phyloP scores from a whole-genome alignment of 1,140 invertebrate genomes.

The Polypedilum pembai region DNA sequence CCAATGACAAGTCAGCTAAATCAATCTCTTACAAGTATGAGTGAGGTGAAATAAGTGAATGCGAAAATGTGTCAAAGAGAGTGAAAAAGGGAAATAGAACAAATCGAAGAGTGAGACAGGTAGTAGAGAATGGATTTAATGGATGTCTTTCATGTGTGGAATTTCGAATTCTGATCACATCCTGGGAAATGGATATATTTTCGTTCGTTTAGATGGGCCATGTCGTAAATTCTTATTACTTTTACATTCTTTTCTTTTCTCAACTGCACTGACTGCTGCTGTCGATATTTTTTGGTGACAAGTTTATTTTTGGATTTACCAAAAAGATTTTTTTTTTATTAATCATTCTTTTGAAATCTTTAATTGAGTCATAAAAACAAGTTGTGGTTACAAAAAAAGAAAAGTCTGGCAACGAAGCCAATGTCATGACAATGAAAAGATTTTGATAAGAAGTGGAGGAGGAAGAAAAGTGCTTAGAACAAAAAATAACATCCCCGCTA shows the following conservation, averaged over 20 bases:
- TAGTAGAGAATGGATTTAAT: constrained; percentile 5
- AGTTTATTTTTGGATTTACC: neutral
- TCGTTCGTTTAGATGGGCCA: neutral
- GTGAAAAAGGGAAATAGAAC: neutral
- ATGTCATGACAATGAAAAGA: neutral
- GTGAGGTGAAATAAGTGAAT: too few relatives aligned
- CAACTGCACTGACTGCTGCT: neutral
- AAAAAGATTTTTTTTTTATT: neutral
- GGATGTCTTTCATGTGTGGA: neutral
- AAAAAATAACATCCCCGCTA: too few relatives aligned
- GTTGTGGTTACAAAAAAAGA: neutral
- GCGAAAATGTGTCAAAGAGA: too few relatives aligned
- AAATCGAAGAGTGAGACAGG: neutral
- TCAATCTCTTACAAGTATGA: too few relatives aligned
- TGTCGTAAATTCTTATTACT: constrained; percentile 9
- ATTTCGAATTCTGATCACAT: constrained; percentile 1
- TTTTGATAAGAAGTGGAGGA: neutral
- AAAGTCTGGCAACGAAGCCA: neutral
- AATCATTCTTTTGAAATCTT: neutral
- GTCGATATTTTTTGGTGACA: neutral
- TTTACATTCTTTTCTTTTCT: neutral
- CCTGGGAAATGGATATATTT: neutral
- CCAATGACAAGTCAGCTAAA: neutral
- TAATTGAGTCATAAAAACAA: constrained; percentile 13
- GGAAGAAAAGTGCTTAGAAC: neutral